Conservation (phyloP, 1,140 invertebrate genomes). For the Proales similis region DNA sequence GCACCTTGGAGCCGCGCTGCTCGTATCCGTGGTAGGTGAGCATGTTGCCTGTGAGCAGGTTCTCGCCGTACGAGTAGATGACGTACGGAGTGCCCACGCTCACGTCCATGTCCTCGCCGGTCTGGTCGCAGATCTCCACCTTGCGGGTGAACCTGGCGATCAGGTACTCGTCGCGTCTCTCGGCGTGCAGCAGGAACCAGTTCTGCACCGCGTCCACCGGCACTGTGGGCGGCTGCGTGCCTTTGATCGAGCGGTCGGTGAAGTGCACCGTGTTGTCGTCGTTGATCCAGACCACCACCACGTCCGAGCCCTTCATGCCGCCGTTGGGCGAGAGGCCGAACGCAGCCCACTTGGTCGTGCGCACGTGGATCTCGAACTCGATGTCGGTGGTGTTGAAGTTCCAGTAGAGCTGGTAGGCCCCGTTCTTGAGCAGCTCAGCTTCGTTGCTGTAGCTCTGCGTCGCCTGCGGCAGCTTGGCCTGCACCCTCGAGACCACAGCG, state of each 20-base stretch:
- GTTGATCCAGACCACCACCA: constrained; percentile 36
- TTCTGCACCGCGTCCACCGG: constrained; percentile 11
- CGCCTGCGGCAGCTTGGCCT: too few relatives aligned
- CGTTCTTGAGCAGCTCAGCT: constrained; percentile 1
- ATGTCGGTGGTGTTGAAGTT: constrained; percentile 36
- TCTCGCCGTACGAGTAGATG: constrained; percentile 5
- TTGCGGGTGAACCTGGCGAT: constrained; percentile 29
- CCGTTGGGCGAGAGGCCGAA: constrained; percentile 37
- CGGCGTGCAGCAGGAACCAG: constrained; percentile 4
- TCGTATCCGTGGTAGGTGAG: constrained; percentile 7
- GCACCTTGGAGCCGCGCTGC: constrained; percentile 8
- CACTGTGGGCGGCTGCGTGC: constrained; percentile 13
- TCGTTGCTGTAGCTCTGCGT: constrained; percentile 2
- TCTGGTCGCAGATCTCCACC: constrained; percentile 21
- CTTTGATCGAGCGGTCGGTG: constrained; percentile 14
- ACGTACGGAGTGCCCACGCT: neutral
- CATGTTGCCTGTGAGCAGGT: constrained; percentile 10
- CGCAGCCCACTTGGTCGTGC: constrained; percentile 36
- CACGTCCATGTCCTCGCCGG: constrained; percentile 19
- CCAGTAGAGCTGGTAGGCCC: constrained; percentile 15
- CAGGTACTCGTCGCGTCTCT: constrained; percentile 7
- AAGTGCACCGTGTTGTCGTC: constrained; percentile 1
- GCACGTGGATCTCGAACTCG: constrained; percentile 17
- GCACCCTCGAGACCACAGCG: too few relatives aligned
- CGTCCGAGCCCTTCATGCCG: constrained; percentile 38